phyloP scores from a whole-genome alignment of 2,888 invertebrate genomes.

The Operophtera brumata region DNA sequence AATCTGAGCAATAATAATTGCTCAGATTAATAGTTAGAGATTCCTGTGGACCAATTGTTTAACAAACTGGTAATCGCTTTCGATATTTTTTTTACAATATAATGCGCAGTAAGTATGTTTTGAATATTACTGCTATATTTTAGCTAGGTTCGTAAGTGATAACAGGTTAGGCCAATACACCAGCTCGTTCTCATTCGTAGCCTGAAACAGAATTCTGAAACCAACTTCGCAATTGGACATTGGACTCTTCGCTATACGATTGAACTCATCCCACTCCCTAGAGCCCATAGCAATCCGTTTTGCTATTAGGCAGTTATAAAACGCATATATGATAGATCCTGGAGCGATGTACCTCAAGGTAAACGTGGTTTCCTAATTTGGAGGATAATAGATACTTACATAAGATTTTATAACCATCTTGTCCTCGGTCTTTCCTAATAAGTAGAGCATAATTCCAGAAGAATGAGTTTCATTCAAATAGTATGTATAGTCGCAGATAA shows the following conservation, averaged over 20 bases:
- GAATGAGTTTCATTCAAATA: background rate
- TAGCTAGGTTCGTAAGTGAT: too few relatives aligned
- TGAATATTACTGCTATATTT: too few relatives aligned
- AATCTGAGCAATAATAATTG: too few relatives aligned
- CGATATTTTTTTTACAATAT: too few relatives aligned
- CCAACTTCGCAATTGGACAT: too few relatives aligned
- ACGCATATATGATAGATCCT: background rate
- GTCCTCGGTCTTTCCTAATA: background rate
- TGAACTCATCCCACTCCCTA: background rate
- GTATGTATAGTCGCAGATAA: background rate
- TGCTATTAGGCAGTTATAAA: background rate
- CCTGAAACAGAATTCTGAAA: too few relatives aligned
- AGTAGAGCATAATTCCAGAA: background rate
- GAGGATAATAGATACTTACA: slow-evolving; percentile 3
- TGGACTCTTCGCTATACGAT: background rate
- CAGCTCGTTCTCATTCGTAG: too few relatives aligned
- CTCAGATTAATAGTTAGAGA: too few relatives aligned
- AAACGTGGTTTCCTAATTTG: slow-evolving; percentile 1
- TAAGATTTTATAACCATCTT: background rate
- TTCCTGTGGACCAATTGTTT: too few relatives aligned
- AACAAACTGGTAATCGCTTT: too few relatives aligned
- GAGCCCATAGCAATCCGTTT: background rate
- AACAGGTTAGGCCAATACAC: too few relatives aligned
- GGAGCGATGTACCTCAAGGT: slow-evolving; percentile 4
- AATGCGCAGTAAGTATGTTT: too few relatives aligned